Base-by-base conservation (phyloP, 2,113 vertebrate genomes). In the Micromys minutus region DNA sequence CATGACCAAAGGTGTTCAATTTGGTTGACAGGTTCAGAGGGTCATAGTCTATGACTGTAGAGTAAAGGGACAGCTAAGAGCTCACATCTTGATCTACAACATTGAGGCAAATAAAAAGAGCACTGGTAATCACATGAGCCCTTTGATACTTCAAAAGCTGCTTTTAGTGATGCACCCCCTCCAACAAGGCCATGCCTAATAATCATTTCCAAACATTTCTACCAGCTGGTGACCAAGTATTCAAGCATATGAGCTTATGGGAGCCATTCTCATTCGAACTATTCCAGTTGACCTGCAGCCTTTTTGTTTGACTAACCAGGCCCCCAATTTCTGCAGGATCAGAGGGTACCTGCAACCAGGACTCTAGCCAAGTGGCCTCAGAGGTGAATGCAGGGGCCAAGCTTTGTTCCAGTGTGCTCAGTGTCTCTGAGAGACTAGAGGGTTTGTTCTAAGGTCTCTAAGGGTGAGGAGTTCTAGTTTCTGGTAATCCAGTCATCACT, bases 61-160 rank as follows among this genome's bases (percentile, higher is more conserved):
- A 81, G 52, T 36, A 55, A 80, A 55, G 52, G 75, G n/a, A 61
- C n/a, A 61, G 24, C 55, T 61, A 7, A 83, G 13, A 26, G 7
- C 55, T 42, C 79, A 52, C 16, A 36, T 79, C 8, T 29, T 83
- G n/a, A 39, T 83, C 79, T 83, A 81, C 4, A 83, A 42, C 36
- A 22, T 42, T 17, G n/a, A 83, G 55, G n/a, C 55, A 59, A 17
- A 39, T 3, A 59, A 0, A 1, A 1, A 3, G 6, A 36, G 9
- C 55, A 42, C 24, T 61, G n/a, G n/a, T 1, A 1, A 17, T 61
- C 55, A 29, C n/a, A 29, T 42, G 80, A 61, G 24, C 57, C n/a
- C 15, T n/a, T n/a, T 55, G 50, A 80, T 55, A 80, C 77, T n/a
- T n/a, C 50, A 55, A 55, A 55, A 34, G 34, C 77, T 22, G 50